Base-by-base conservation (phyloP, 2,888 invertebrate species). In the Gymnosoma rotundatum region DNA sequence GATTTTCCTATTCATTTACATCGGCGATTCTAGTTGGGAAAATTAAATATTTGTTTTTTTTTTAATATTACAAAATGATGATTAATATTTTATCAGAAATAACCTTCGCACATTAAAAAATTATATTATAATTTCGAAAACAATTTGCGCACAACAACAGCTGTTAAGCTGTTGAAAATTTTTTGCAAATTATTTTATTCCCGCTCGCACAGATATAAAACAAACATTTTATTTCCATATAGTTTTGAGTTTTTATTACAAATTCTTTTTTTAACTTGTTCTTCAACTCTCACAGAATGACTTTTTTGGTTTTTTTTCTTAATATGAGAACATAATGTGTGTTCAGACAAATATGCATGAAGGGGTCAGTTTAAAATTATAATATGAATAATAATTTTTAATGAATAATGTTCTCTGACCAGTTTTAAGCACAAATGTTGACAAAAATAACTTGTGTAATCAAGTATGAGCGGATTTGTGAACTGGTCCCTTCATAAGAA, bases 101-200 rank as follows among this genome's bases (percentile, higher is more conserved):
- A 32, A 10, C n/a, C 42, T 7, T 5, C 61, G 48, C 10, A 10
- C 7, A 21, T 50, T 32, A n/a, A 70, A 48, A 78, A 78, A 84
- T 81, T 78, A 66, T 70, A 84, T 84, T 84, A 70, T 78, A 32
- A 84, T 81, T 74, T 81, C 58, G 64, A 64, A 84, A 84, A 81
- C 42, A 84, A 70, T 70, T 84, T 84, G 74, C 78, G 72, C 78
- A 69, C 63, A 75, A 69, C 72, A 84, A 81, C 84, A 78, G 84
- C 76, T 84, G 84, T 69, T 64, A 66, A 73, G 79, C 79, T 75
- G 75, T 54, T 67, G 66, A 64, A 79, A 45, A 72, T 61, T 21
- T 72, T 74, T 79, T 45, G 21, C 70, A 79, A 79, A 79, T 73
- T 52, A 66, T 79, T 72, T 72, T 58, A 64, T 70, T 45, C 45